Conservation (phyloP, 2,113 vertebrate species). For the Anoura caudifer region DNA sequence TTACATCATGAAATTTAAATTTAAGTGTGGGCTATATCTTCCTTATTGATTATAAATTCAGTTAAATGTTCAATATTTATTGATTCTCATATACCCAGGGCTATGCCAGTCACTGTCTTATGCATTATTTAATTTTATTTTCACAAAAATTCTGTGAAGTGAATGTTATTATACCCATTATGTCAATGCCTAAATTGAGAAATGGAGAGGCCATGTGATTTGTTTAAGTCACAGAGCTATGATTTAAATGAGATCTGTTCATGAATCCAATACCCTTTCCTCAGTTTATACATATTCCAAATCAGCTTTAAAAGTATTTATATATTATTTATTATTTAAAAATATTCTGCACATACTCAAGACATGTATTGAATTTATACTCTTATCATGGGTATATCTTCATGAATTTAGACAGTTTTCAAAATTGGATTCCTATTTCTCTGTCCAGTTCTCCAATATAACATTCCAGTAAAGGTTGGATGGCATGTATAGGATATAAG, state of each 20-base stretch:
- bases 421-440: not conserved
- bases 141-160: not conserved
- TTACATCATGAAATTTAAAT: not conserved
- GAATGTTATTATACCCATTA: not conserved
- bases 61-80: not conserved
- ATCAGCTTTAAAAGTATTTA: not conserved
- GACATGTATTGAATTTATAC: not conserved
- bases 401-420: not conserved
- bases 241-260: not conserved
- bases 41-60: not conserved
- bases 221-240: not conserved
- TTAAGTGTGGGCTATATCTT: not conserved
- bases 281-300: not conserved
- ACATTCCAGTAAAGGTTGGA: not conserved
- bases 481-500: not conserved
- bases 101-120: not conserved
- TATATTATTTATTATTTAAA: not conserved
- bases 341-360: not conserved
- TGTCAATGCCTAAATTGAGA: not conserved
- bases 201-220: not conserved
- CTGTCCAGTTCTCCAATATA: not conserved
- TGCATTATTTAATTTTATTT: slow-evolving; percentile 5
- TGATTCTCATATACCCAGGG: not conserved
- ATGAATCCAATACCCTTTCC: not conserved
- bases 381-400: not conserved